phyloP scores from a whole-genome alignment of 2,888 invertebrate genomes.

The Apocheima hispidaria region DNA sequence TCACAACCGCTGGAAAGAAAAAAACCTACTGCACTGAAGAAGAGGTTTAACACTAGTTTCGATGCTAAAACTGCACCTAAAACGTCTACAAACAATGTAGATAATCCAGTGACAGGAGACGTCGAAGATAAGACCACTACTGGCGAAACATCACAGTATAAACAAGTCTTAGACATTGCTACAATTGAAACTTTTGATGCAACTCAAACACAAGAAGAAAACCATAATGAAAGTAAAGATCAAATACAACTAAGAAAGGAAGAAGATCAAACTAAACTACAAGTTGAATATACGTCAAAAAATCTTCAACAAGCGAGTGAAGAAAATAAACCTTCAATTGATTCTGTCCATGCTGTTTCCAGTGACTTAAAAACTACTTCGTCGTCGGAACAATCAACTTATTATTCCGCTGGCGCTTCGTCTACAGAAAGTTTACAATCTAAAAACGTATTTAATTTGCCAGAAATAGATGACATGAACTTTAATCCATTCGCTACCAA shows the following conservation, averaged over 20 bases:
- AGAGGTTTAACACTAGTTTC: constrained; percentile 58
- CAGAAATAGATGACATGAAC: constrained; percentile 71
- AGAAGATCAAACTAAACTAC: background rate
- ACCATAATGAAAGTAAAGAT: background rate
- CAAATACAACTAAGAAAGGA: background rate
- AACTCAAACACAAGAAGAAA: background rate
- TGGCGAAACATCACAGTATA: constrained; percentile 1
- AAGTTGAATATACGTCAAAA: constrained; percentile 12
- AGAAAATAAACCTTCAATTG: constrained; percentile 30
- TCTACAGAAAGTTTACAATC: constrained; percentile 55
- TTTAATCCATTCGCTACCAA: constrained; percentile 73
- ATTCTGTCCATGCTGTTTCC: constrained; percentile 21
- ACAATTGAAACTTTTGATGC: background rate
- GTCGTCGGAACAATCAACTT: constrained; percentile 65
- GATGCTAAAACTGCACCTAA: constrained; percentile 39
- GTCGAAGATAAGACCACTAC: background rate
- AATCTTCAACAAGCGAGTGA: constrained; percentile 11
- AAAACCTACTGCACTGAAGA: constrained; percentile 51
- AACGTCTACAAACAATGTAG: constrained; percentile 1
- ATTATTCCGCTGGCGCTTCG: constrained; percentile 59
- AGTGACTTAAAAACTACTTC: constrained; percentile 54
- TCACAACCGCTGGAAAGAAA: constrained; percentile 61
- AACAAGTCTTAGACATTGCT: background rate
- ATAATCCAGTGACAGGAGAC: background rate
- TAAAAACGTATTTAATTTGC: constrained; percentile 75